Evolutionary conservation across 2,888 invertebrate species (phyloP), one percentile per base, ranked within the genome.

Genomic region (Lissocephala sabroskyi): DNA sequence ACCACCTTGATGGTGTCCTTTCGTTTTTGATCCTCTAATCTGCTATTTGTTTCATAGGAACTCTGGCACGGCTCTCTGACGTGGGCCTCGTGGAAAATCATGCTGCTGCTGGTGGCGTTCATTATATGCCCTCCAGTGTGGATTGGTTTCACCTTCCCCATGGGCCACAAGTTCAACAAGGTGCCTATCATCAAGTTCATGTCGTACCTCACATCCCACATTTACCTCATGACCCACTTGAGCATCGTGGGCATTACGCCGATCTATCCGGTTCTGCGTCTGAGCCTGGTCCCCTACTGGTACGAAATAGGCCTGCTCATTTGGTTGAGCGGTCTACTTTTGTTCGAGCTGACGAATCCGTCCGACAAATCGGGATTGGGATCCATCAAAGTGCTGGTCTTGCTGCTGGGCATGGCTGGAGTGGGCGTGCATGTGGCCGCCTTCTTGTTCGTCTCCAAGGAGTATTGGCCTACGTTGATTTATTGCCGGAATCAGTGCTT

Each of bases 151-250:
- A 97, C 97, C 58, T 90, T 98, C 81, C 98, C 98, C 43, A 86
- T 97, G 80, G 95, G 95, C 33, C 96, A 97, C 87, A 94, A 94
- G 85, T 97, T 94, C 86, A 95, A 97, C 88, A 96, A 97, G 88
- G 96, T 98, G 79, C 99, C 99, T 50, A 98, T 99, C 81, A 97
- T 99, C 81, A 99, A 99, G 86, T 99, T 99, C 86, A 98, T 98
- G 94, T 97, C 98, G 36, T 98, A 99, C 86, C 89, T 99, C 75
- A 98, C 98, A 17, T 98, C 98, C 5, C 99, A 99, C 86, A 92
- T 99, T 77, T 98, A 98, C 86, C 90, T 99, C 66, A 97, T 98
- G 92, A 86, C 95, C 61, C 91, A 98, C 77, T 89, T 98, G 70
- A 90, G 95, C 66, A 87, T 98, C 71, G 95, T 95, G 52, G 95